A percentile compares a stretch with the other conserved stretches of the same genome.
These are phyloP conservation scores for Astatoreochromis straeleni DNA, from an alignment of 2,113 vertebrate genomes.

Conservation along the genomic window DNA sequence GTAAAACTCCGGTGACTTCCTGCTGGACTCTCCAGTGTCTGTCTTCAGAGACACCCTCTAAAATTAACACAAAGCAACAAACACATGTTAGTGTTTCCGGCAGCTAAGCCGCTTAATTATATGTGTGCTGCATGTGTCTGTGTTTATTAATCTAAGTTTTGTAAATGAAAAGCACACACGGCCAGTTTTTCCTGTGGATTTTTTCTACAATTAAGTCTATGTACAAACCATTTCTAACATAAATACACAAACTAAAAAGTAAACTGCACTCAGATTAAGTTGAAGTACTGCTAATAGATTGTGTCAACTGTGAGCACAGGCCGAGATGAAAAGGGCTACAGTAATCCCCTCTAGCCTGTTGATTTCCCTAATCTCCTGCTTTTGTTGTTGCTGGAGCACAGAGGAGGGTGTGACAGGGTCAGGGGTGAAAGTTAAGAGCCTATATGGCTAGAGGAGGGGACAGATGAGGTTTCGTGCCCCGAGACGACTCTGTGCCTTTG, in stretches of 20 bases:
- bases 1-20: neutral
- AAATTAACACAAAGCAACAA: conserved; percentile 20
- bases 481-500: conserved; percentile 42
- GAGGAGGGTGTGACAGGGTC: conserved; percentile 69
- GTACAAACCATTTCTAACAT: conserved; percentile 43
- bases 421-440: conserved; percentile 73
- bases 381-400: conserved; percentile 62
- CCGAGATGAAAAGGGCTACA: conserved; percentile 62
- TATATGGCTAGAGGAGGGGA: conserved; percentile 49
- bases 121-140: neutral
- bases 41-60: neutral
- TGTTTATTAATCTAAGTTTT: conserved; percentile 3
- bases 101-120: neutral
- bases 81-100: conserved; percentile 8
- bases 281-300: conserved; percentile 63
- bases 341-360: conserved; percentile 65
- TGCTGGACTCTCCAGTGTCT: neutral
- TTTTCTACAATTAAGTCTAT: conserved; percentile 39
- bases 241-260: conserved; percentile 56
- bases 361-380: conserved; percentile 70
- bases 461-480: conserved; percentile 51
- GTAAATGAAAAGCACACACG: neutral
- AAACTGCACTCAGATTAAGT: conserved; percentile 61
- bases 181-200: conserved; percentile 28
- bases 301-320: conserved; percentile 61